These are phyloP conservation scores for Brachionus sp. DNA, from an alignment of 1,140 invertebrate genomes.

Conservation along the genomic window DNA sequence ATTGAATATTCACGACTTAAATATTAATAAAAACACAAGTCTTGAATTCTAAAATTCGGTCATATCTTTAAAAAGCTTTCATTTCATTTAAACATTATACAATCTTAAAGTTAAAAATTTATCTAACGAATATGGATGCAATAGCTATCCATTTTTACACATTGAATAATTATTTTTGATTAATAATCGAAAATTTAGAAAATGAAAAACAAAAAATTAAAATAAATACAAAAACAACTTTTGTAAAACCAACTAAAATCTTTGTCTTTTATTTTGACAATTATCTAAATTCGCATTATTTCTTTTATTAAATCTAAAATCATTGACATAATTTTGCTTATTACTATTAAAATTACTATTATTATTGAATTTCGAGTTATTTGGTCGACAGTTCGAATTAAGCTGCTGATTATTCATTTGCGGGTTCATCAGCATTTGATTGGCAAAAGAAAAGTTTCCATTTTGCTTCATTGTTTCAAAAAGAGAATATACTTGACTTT, in stretches of 20 bases:
- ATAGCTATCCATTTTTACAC: not conserved
- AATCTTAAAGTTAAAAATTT: not conserved
- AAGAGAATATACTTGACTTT: not conserved
- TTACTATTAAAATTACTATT: conserved; percentile 8
- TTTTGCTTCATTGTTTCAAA: conserved; percentile 14
- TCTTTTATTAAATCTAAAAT: conserved; percentile 37
- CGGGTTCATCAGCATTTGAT: not conserved
- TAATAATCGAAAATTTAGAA: not conserved
- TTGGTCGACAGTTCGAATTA: not conserved
- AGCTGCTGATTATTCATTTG: not conserved
- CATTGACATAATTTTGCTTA: not conserved
- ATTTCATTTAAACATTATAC: not conserved
- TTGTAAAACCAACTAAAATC: conserved; percentile 2
- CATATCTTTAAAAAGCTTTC: not conserved
- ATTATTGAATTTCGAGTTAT: not conserved
- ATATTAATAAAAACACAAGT: not conserved
- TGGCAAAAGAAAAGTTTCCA: not conserved
- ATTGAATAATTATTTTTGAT: not conserved
- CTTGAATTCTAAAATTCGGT: not conserved
- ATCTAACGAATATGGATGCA: not conserved
- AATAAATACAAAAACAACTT: not conserved
- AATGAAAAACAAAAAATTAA: not conserved
- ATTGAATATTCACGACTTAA: not conserved
- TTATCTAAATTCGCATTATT: conserved; percentile 20
- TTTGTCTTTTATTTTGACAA: conserved; percentile 13